Conservation (phyloP, 2,113 vertebrate genomes). For the Sisor rabdophorus region DNA sequence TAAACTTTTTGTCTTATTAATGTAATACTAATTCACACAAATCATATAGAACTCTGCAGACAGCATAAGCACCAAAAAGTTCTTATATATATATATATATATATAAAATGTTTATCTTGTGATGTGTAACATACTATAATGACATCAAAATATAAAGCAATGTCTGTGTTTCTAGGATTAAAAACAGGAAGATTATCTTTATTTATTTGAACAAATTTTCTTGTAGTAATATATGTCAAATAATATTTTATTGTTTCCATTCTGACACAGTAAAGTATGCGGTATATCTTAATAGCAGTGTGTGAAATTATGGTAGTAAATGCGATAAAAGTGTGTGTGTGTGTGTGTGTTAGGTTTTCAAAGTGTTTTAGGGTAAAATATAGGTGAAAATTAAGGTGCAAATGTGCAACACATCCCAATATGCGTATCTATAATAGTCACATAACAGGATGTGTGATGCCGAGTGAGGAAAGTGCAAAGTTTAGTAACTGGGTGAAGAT, state of each 20-base stretch:
- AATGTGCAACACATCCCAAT: no score
- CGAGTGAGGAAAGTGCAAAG: no score
- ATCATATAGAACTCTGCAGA: background rate
- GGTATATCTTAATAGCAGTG: background rate
- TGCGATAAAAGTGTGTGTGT: background rate
- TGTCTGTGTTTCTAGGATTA: background rate
- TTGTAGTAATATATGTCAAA: background rate
- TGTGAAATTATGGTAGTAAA: background rate
- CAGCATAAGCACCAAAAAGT: background rate
- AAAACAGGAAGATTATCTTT: background rate
- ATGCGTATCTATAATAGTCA: no score
- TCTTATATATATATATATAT: background rate
- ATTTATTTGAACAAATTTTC: background rate
- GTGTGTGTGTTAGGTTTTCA: background rate
- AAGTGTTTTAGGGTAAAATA: background rate
- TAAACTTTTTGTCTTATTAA: background rate
- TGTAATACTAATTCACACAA: background rate
- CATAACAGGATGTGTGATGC: no score
- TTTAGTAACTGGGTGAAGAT: no score
- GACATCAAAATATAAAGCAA: background rate
- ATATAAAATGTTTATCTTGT: background rate
- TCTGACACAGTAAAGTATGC: background rate
- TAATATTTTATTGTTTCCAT: background rate
- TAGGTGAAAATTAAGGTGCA: background rate
- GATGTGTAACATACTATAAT: background rate